Evolutionary conservation across 2,797 vertebrate genomes (phyloP), one percentile per base, ranked within the genome.

Genomic region (Florisuga fusca): DNA sequence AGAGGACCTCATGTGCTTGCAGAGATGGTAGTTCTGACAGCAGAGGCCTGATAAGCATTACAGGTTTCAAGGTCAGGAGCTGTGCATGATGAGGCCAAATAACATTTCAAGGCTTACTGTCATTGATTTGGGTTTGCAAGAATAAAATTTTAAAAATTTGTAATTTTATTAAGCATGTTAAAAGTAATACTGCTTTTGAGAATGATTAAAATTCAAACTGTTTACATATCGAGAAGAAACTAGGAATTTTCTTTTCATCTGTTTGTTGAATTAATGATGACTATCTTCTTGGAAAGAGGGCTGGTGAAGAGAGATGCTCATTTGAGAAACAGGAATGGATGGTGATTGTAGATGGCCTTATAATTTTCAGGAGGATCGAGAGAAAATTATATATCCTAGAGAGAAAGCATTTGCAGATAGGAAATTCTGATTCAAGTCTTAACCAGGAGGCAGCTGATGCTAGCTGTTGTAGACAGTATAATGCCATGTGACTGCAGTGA

Each of bases 161-260:
- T 23, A 23, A 22, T 51, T 51, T 26, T 51, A 51, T 51, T 26
- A 51, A 92, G 58, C 21, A 62, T 90, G 78, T 72, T 85, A 58
- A 48, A 96, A 76, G 59, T 63, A 89, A 63, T n/a, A 15, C 53
- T 87, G n/a, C 73, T 88, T 94, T 78, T 34, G 86, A 93, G 76
- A 50, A 23, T 7, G 34, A 89, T 96, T 94, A 87, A 72, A 95
- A 96, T 78, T 91, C 84, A 81, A 94, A 91, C 23, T 71, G 84
- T 61, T 25, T 69, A 64, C 54, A 94, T 96, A 48, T 51, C 84
- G 50, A 76, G 76, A 95, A 95, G 73, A 85, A 93, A 34, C 2
- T 19, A 51, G 62, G 36, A 80, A n/a, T 67, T 36, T 36, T 83
- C 38, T 91, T 96, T 77, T 85, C 18, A 22, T 72, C 23, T 88